These are phyloP conservation scores for Antheraea mylitta DNA, from an alignment of 1,140 invertebrate species.

Conservation along the genomic window DNA sequence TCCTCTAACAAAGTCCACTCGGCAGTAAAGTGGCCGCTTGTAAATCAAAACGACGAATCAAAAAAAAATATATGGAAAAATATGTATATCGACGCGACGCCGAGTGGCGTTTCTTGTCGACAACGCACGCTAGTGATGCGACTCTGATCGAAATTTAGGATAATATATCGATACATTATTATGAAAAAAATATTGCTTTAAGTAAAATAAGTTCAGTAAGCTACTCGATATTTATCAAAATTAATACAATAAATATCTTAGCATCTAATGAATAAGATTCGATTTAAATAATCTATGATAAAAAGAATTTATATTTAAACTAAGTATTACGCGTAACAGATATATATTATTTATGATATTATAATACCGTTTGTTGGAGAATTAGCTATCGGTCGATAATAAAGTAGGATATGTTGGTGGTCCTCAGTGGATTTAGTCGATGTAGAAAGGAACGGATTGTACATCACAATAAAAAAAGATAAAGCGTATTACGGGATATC, in stretches of 20 bases:
- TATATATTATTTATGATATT: conserved; percentile 21
- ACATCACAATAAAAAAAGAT: conserved; percentile 65
- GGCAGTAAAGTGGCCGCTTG: conserved; percentile 66
- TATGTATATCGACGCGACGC: conserved; percentile 38
- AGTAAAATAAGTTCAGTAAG: background rate
- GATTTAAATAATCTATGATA: background rate
- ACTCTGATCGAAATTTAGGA: background rate
- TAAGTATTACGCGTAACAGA: background rate
- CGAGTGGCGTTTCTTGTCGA: conserved; percentile 51
- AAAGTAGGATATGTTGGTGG: conserved; percentile 25
- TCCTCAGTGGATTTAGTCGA: conserved; percentile 23
- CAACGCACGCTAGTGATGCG: conserved; percentile 42
- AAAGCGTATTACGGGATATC: conserved; percentile 66
- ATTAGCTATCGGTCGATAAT: conserved; percentile 39
- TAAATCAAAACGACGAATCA: conserved; percentile 73
- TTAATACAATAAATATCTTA: background rate
- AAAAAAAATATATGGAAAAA: conserved; percentile 59
- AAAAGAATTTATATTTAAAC: background rate
- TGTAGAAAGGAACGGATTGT: conserved; percentile 54
- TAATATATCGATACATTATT: background rate
- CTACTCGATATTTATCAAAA: background rate
- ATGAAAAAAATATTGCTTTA: background rate
- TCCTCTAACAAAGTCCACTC: conserved; percentile 64
- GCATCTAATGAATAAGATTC: too few species aligned
- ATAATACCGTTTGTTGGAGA: conserved; percentile 15